These are phyloP conservation scores for Pholis gunnellus DNA, from an alignment of 2,113 vertebrate species.

Conservation along the genomic window DNA sequence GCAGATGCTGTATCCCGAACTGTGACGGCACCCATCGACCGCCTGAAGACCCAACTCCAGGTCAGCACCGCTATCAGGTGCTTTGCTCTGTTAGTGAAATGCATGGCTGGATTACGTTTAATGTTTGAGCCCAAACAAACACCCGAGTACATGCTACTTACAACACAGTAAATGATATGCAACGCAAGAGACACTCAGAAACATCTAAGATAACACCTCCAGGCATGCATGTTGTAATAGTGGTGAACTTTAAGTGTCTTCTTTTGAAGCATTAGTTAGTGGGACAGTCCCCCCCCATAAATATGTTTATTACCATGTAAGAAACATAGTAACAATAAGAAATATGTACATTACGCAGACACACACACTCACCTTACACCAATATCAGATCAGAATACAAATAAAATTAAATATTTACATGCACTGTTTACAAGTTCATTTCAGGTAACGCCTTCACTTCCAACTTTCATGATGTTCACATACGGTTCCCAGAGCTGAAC, in stretches of 20 bases:
- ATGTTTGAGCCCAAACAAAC: not conserved
- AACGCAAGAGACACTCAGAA: not conserved
- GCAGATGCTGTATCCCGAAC: slow-evolving; percentile 81
- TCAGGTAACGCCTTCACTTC: not conserved
- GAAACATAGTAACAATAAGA: not conserved
- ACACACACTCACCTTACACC: not conserved
- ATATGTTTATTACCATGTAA: not conserved
- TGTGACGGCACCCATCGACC: slow-evolving; percentile 82
- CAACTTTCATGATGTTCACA: too few relatives aligned
- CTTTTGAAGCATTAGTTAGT: not conserved
- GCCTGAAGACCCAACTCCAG: slow-evolving; percentile 83
- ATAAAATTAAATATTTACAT: not conserved
- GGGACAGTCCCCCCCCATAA: not conserved
- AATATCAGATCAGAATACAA: not conserved
- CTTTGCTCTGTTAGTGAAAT: not conserved
- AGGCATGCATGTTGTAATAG: not conserved
- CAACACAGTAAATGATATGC: not conserved
- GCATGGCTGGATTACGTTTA: not conserved
- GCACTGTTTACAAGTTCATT: not conserved
- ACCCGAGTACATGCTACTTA: not conserved
- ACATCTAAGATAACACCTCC: not conserved
- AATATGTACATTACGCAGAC: not conserved
- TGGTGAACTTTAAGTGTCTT: not conserved
- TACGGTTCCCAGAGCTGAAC: not conserved
- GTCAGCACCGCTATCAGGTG: slow-evolving; percentile 47